Evolutionary conservation across 2,113 vertebrate species (phyloP).

Genomic region (Oncorhynchus tshawytscha): DNA sequence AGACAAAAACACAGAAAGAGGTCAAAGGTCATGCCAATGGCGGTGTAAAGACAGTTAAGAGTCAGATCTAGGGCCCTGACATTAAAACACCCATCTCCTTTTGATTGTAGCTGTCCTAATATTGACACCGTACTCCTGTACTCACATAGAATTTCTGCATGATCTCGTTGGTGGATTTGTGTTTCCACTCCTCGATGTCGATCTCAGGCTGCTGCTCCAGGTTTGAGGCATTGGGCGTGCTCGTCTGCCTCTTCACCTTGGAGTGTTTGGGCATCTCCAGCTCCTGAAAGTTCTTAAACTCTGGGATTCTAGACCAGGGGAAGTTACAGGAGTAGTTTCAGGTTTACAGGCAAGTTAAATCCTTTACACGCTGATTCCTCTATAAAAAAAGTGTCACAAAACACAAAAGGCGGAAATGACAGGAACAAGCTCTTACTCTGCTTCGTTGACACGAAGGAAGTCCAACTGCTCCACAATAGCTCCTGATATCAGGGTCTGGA

Average conservation of each 20-base stretch:
- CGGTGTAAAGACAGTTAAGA: too few relatives aligned
- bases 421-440: constrained; percentile 79
- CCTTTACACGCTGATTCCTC: not conserved
- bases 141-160: constrained; percentile 93
- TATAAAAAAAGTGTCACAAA: too few relatives aligned
- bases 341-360: not conserved
- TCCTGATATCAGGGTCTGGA: constrained; percentile 94
- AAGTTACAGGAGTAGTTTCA: not conserved
- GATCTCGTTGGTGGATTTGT: constrained; percentile 82
- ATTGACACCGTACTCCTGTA: not conserved
- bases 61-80: too few relatives aligned
- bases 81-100: too few relatives aligned
- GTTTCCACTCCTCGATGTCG: constrained; percentile 80
- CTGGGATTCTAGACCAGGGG: constrained; percentile 76
- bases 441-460: constrained; percentile 90
- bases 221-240: constrained; percentile 83
- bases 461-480: constrained; percentile 95
- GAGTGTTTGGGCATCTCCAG: constrained; percentile 94
- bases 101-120: too few relatives aligned
- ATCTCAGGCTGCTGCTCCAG: constrained; percentile 87
- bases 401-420: not conserved
- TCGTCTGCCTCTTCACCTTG: constrained; percentile 93
- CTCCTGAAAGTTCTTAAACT: constrained; percentile 95
- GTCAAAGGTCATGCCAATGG: too few relatives aligned
- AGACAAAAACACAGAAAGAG: constrained; percentile 17